phyloP scores from a whole-genome alignment of 2,888 invertebrate genomes.

The Eupithecia inturbata region DNA sequence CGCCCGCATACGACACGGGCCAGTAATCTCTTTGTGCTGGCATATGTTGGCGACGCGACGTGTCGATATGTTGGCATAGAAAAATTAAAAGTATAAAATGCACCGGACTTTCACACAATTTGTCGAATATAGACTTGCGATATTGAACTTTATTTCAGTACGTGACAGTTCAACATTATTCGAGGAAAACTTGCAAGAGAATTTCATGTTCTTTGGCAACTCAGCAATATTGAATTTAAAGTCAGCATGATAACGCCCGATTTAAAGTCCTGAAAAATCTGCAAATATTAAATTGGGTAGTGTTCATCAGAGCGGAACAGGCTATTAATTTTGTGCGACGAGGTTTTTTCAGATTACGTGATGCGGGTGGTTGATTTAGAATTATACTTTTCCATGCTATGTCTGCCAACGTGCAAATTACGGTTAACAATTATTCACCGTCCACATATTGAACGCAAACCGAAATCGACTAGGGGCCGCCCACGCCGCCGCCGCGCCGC shows the following conservation, averaged over 20 bases:
- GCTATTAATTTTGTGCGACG: constrained; percentile 26
- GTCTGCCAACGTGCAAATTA: too few species aligned
- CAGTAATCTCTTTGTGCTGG: constrained; percentile 35
- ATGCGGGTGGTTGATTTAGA: neutral
- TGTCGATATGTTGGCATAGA: constrained; percentile 31
- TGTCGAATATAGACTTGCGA: neutral
- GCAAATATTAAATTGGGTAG: constrained; percentile 22
- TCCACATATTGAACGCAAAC: too few species aligned
- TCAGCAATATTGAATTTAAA: constrained; percentile 13
- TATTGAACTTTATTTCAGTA: constrained; percentile 4
- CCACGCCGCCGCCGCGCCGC: too few species aligned
- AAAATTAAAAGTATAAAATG: constrained; percentile 11
- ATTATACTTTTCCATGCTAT: neutral
- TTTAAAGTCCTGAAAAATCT: constrained; percentile 7
- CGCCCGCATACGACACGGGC: constrained; percentile 20
- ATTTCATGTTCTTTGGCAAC: constrained; percentile 4
- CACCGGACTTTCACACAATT: neutral
- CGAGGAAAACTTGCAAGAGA: constrained; percentile 4
- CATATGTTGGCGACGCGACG: constrained; percentile 35
- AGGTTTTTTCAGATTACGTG: neutral
- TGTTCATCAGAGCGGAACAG: constrained; percentile 21
- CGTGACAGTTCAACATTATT: neutral
- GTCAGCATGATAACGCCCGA: constrained; percentile 10
- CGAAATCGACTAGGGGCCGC: too few species aligned
- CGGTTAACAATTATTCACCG: too few species aligned